Base-by-base conservation (phyloP, 1,140 invertebrate genomes). In the Nasonia vitripennis region DNA sequence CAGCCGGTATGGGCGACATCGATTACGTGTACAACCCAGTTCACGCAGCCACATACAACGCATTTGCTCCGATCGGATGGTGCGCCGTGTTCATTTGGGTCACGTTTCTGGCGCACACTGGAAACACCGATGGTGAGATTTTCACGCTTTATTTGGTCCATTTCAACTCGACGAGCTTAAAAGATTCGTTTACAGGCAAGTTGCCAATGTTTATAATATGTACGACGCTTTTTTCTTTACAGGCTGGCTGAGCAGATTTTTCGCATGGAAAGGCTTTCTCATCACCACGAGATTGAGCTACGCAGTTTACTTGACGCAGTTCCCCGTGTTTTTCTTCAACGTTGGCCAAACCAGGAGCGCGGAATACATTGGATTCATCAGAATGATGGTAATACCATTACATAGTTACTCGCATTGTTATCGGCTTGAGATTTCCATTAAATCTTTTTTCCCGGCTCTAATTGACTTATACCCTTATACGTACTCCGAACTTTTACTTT, bases 41-140 rank as follows among this genome's bases (percentile, higher is more conserved):
- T 2, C 94, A 96, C 89, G 95, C 95, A 1, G 96, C 96, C 4
- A 94, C 94, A 77, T 96, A 96, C 87, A 95, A 96, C 48, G 96
- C 96, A 20, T 95, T 96, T 88, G 94, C 95, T 37, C 96, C 96
- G 0, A 95, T 96, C 73, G 94, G 94, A 11, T 96, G 96, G 95
- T 96, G 96, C 87, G 91, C 94, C 12, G 92, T 95, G 78, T 96
- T 96, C 88, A 93, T 93, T 27, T 96, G 96, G 96, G 92, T 95
- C 10, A 94, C 95, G 9, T 94, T 96, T 87, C 93, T 94, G 31
- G 93, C 94, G 0, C 95, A 96, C 79, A 95, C 95, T 73, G 95
- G 94, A 86, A 95, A 96, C 86, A 93, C 91, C 31, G 83, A 91
- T 87, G 94, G 95, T 95, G 92, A 91, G 87, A 79, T 83, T 74